phyloP scores from a whole-genome alignment of 2,888 invertebrate species.

The Oxytorus armatus region DNA sequence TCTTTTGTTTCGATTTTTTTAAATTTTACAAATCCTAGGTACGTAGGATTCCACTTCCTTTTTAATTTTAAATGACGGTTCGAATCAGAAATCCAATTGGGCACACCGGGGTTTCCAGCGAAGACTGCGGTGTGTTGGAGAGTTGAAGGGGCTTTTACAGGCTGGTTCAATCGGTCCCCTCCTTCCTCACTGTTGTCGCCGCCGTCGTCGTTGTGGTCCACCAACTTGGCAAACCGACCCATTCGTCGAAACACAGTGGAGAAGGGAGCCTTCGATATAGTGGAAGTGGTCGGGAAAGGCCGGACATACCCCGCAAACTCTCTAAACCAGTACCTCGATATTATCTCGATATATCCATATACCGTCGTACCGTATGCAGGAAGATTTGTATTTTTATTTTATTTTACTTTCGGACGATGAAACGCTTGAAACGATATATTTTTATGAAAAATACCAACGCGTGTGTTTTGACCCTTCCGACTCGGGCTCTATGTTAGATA shows the following conservation, averaged over 20 bases:
- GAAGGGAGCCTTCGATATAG: slow-evolving; percentile 16
- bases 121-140: slow-evolving; percentile 75
- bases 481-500: too few relatives aligned
- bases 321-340: slow-evolving; percentile 10
- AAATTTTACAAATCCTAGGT: neutral
- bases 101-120: slow-evolving; percentile 45
- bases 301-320: slow-evolving; percentile 36
- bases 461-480: too few relatives aligned
- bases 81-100: slow-evolving; percentile 62
- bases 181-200: slow-evolving; percentile 64
- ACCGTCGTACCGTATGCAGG: neutral
- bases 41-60: neutral
- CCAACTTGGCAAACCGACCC: too few relatives aligned
- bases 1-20: neutral
- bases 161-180: slow-evolving; percentile 56
- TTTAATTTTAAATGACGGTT: slow-evolving; percentile 13
- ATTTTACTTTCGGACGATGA: neutral
- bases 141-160: slow-evolving; percentile 76
- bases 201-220: slow-evolving; percentile 23
- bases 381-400: neutral
- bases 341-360: neutral
- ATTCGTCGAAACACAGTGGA: slow-evolving; percentile 6
- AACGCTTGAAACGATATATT: too few relatives aligned
- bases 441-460: too few relatives aligned
- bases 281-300: slow-evolving; percentile 29